These are phyloP conservation scores for Triops cancriformis DNA, from an alignment of 1,140 invertebrate genomes.

Conservation along the genomic window DNA sequence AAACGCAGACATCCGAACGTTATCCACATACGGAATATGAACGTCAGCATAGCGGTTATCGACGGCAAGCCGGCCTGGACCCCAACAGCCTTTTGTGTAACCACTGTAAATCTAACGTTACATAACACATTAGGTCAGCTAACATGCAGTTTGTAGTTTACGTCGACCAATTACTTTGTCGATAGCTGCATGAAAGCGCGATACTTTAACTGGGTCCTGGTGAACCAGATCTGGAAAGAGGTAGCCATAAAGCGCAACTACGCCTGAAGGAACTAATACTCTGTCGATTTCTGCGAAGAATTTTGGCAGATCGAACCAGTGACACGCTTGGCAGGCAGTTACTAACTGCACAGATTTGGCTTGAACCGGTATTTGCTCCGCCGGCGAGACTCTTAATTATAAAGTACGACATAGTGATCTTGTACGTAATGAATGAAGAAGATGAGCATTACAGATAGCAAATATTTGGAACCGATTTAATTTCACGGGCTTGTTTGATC, in stretches of 20 bases:
- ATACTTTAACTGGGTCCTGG: slow-evolving; percentile 21
- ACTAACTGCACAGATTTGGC: slow-evolving; percentile 39
- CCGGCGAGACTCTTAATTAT: slow-evolving; percentile 36
- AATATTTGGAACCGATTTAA: slow-evolving; percentile 33
- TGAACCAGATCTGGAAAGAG: slow-evolving; percentile 29
- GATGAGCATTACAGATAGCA: slow-evolving; percentile 26
- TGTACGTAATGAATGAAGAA: neutral
- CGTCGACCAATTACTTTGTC: slow-evolving; percentile 27
- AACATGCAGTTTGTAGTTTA: slow-evolving; percentile 13
- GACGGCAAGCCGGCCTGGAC: slow-evolving; percentile 12
- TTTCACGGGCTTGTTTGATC: slow-evolving; percentile 37
- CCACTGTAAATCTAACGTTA: slow-evolving; percentile 27
- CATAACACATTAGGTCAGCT: slow-evolving; percentile 16
- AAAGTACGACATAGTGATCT: neutral
- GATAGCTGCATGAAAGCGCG: slow-evolving; percentile 27
- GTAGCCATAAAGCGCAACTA: slow-evolving; percentile 41
- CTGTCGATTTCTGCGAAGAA: slow-evolving; percentile 43
- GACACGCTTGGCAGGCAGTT: slow-evolving; percentile 40
- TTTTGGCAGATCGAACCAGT: slow-evolving; percentile 44
- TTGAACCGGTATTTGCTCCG: slow-evolving; percentile 37
- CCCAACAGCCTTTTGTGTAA: slow-evolving; percentile 22
- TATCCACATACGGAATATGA: slow-evolving; percentile 25
- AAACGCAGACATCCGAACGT: slow-evolving; percentile 17
- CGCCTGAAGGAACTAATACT: slow-evolving; percentile 39
- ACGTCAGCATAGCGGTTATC: slow-evolving; percentile 26